Evolutionary conservation across 2,113 vertebrate species (phyloP).

Genomic region (Callospermophilus lateralis): DNA sequence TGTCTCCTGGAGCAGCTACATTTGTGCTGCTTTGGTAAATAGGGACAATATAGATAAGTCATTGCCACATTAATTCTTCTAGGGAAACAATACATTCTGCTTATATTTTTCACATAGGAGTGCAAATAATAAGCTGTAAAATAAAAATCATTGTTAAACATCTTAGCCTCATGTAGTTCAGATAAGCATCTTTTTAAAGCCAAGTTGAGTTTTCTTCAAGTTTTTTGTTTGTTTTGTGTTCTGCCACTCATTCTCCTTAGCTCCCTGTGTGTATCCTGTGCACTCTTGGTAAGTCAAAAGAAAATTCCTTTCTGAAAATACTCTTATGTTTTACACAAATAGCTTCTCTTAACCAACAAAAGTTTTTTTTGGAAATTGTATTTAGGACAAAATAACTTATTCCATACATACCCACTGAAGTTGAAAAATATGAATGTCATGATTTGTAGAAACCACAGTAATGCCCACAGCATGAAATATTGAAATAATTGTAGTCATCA

Average conservation of each 20-base stretch:
- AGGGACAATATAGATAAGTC: not conserved
- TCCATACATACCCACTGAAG: not conserved
- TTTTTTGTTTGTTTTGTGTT: not conserved
- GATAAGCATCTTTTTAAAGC: not conserved
- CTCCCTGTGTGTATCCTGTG: not conserved
- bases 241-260: not conserved
- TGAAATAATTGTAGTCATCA: constrained; percentile 56
- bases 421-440: constrained; percentile 32
- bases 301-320: not conserved
- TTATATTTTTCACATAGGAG: not conserved
- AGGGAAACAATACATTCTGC: not conserved
- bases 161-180: not conserved
- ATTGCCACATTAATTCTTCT: not conserved
- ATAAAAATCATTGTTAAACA: not conserved
- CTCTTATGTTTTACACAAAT: not conserved
- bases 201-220: not conserved
- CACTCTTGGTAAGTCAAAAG: not conserved
- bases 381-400: constrained; percentile 11
- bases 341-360: not conserved
- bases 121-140: not conserved
- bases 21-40: not conserved
- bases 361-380: not conserved
- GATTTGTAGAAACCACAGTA: constrained; percentile 49
- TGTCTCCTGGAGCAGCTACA: not conserved
- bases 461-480: not conserved